Conservation (phyloP, 2,888 invertebrate species). For the Temnothorax rugatulus region DNA sequence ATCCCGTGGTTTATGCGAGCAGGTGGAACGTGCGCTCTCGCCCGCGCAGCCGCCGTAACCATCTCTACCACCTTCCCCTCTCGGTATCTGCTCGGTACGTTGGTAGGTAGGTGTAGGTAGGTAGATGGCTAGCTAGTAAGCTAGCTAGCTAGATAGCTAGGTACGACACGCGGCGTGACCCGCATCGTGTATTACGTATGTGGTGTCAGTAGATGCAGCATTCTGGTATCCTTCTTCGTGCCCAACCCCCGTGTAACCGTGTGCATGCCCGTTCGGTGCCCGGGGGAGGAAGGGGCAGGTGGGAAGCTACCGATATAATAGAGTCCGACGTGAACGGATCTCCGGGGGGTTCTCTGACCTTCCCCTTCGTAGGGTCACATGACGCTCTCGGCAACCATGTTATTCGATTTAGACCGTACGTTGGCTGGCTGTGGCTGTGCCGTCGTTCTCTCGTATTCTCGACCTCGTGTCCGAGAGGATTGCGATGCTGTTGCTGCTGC, state of each 20-base stretch:
- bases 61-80: constrained; percentile 25
- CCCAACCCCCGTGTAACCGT: constrained; percentile 75
- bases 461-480: constrained; percentile 46
- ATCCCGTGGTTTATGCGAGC: constrained; percentile 61
- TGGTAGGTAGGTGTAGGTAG: constrained; percentile 53
- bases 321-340: constrained; percentile 76
- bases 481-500: constrained; percentile 9
- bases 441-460: constrained; percentile 32
- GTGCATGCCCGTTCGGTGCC: constrained; percentile 70
- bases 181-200: constrained; percentile 73
- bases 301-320: constrained; percentile 77
- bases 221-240: constrained; percentile 74
- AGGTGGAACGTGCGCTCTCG: constrained; percentile 70
- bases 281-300: constrained; percentile 45
- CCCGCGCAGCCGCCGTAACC: constrained; percentile 47
- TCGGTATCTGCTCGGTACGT: constrained; percentile 40
- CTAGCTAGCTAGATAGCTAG: constrained; percentile 41
- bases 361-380: constrained; percentile 74
- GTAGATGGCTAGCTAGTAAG: constrained; percentile 45
- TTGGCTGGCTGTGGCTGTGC: constrained; percentile 5
- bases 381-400: constrained; percentile 60
- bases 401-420: constrained; percentile 59
- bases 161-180: constrained; percentile 48
- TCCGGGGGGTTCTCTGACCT: constrained; percentile 78
- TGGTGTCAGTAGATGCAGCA: constrained; percentile 68